Evolutionary conservation across 2,113 vertebrate species (phyloP).

Genomic region (Tragelaphus buxtoni): DNA sequence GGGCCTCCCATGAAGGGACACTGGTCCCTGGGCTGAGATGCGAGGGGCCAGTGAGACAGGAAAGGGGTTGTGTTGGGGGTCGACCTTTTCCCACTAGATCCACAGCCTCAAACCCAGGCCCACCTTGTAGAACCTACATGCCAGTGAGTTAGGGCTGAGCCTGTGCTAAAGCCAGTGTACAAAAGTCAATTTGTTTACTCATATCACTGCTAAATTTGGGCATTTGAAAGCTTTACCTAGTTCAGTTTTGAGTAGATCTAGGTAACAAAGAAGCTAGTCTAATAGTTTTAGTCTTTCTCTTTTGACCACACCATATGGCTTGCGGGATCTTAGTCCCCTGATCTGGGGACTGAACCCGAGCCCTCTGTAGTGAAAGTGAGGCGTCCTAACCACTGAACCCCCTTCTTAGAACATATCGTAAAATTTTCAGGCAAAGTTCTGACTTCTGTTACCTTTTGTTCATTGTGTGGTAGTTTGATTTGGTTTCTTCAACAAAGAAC

Average conservation of each 20-base stretch:
- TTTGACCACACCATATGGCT: neutral
- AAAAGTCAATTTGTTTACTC: neutral
- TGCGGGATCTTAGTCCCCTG: neutral
- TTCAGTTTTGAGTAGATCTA: neutral
- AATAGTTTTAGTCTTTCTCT: neutral
- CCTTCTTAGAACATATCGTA: neutral
- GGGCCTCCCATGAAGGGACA: fast-evolving
- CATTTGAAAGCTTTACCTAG: neutral
- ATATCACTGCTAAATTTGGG: too few relatives aligned
- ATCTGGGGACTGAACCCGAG: neutral
- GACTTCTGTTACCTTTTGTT: neutral
- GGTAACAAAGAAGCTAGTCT: neutral
- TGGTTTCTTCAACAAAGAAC: neutral
- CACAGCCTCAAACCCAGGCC: too few relatives aligned
- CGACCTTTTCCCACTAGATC: neutral
- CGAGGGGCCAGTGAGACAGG: fast-evolving
- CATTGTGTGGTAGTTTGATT: neutral
- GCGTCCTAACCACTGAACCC: neutral
- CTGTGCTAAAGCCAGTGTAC: fast-evolving
- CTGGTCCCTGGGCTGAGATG: fast-evolving
- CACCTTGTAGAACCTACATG: fast-evolving
- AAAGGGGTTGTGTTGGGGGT: fast-evolving
- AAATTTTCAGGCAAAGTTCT: neutral
- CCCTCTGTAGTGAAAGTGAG: neutral
- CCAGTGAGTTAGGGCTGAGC: fast-evolving